Base-by-base conservation (phyloP, 2,888 invertebrate genomes). In the Trachelus troglodyta region DNA sequence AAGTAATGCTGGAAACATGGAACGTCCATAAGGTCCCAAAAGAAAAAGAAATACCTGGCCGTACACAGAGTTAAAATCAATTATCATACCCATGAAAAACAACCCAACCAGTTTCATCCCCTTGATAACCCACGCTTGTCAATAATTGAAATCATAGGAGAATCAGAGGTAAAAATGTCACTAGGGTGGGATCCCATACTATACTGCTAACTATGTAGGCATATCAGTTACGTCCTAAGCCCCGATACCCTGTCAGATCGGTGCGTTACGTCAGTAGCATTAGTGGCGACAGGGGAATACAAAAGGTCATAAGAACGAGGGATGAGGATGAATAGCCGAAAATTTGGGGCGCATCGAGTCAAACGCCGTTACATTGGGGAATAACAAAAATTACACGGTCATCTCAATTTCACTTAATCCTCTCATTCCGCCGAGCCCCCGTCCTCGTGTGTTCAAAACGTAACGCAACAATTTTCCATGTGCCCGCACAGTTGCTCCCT, bases 401-500 rank as follows among this genome's bases (percentile, higher is more conserved):
- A 84, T 89, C 86, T 87, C 87, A 83, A 85, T 87, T 87, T 85
- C 87, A 85, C 84, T 87, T 84, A 85, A 88, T 86, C 83, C 84
- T 77, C 35, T 73, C 31, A 71, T n/a, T 73, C 33, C 74, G 69
- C 74, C 35, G 31, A 77, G n/a, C 31, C 68, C 34, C 74, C 73
- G 74, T 77, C 69, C 68, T 69, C 73, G 74, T 33, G 12, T 31
- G 69, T 68, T 40, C 68, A n/a, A n/a, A 68, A 69, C 35, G 35
- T 69, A 74, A 56, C 56, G 6, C 56, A 23, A 23, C 23, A 56
- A 23, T 56, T 56, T 56, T 69, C 75, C 77, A 31, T 73, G 40
- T 69, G 74, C 40, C 68, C 73, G 69, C 68, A 35, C 31, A n/a
- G 34, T 69, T 73, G 80, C 79, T 81, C 76, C 81, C 81, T 75